Base-by-base conservation (phyloP, 2,113 vertebrate genomes). In the Spilogale gracilis region DNA sequence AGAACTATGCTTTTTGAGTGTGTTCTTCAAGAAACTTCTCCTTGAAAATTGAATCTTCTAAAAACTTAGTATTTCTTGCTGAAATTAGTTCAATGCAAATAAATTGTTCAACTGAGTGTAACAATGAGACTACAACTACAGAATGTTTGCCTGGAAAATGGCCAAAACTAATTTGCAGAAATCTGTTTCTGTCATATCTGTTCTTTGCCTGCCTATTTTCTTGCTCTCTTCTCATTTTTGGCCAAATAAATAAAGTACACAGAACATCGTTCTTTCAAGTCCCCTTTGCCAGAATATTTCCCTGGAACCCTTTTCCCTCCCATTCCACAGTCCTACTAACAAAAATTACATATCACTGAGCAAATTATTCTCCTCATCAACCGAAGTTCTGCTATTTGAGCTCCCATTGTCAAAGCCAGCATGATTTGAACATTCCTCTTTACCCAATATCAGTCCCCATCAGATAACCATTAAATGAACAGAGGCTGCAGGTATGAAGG, bases 401-500 rank as follows among this genome's bases (percentile, higher is more conserved):
- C 6, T 93, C 38, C 21, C 73, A 78, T 50, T 95, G 87, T 76
- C 82, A 97, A 94, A 74, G 71, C 9, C 32, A 88, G 69, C 11
- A 13, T 85, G 84, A 91, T 67, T n/a, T 93, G 83, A 95, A 83
- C 67, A 74, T 96, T 97, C 96, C 87, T 97, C 73, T 90, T 88
- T n/a, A 81, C 80, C 84, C 94, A 82, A 43, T 96, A 96, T 95
- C 65, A 54, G 30, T 48, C 71, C 81, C 65, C 61, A 94, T 98
- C 96, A 97, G 98, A 97, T 96, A 96, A 2, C 71, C 12, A 74
- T 86, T 85, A 96, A 98, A 97, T 96, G 38, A 97, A 94, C 27
- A 85, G 38, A 82, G 78, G 48, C 30, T 76, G 43, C 56, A 85
- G 54, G 83, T 95, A 83, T 96, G 74, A 61, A 98, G 73, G 89